A percentile compares a stretch with the other conserved stretches of the same genome.
Conservation (phyloP, 2,113 vertebrate genomes). For the Takifugu flavidus region DNA sequence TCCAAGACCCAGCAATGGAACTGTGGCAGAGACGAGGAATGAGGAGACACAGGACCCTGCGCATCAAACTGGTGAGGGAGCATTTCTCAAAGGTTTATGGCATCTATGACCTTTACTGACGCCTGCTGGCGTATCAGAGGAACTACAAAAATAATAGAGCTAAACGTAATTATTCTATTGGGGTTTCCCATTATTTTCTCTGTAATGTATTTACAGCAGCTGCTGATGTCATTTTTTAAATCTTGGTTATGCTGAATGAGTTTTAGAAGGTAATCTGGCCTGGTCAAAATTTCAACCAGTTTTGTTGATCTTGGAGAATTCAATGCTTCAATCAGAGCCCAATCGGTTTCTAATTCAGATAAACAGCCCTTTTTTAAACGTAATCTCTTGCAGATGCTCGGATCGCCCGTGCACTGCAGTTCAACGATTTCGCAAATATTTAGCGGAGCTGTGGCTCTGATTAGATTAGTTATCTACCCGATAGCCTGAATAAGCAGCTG, state of each 20-base stretch:
- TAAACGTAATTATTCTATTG: too few relatives aligned
- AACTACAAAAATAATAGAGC: too few relatives aligned
- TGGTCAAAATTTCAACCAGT: too few relatives aligned
- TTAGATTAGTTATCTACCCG: conserved; percentile 13
- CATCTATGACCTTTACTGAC: background rate
- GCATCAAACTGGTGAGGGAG: conserved; percentile 29
- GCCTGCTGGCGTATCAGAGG: background rate
- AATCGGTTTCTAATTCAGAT: background rate
- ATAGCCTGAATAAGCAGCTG: conserved; percentile 13
- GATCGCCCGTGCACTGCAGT: background rate
- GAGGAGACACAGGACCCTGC: background rate
- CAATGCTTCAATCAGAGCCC: too few relatives aligned
- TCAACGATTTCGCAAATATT: conserved; percentile 14
- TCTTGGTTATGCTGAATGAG: too few relatives aligned
- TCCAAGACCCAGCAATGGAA: conserved; percentile 21
- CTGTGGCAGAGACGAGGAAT: background rate
- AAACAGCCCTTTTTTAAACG: background rate
- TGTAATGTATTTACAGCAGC: too few relatives aligned
- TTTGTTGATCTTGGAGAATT: too few relatives aligned
- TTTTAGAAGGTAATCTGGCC: too few relatives aligned
- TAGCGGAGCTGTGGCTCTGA: background rate
- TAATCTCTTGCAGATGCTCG: background rate
- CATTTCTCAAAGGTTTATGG: background rate
- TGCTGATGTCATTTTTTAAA: too few relatives aligned
- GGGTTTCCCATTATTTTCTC: too few relatives aligned